Conservation (phyloP, 2,113 vertebrate genomes). For the Emydura subglobosa region DNA sequence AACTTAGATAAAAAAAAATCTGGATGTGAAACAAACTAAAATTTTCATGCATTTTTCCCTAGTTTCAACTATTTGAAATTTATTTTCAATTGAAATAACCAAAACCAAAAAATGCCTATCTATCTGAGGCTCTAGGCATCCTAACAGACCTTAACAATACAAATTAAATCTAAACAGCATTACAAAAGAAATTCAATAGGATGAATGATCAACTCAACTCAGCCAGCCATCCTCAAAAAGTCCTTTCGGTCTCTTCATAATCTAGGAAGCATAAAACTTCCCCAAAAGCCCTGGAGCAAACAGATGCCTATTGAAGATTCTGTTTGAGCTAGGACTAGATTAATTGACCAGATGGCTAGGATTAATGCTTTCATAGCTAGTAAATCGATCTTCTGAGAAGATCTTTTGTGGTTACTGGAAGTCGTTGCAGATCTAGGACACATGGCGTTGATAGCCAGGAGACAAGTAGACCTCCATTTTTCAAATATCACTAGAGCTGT, state of each 20-base stretch:
- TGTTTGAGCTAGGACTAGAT: background rate
- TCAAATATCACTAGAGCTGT: background rate
- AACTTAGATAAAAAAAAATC: background rate
- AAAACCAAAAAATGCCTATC: background rate
- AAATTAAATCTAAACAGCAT: background rate
- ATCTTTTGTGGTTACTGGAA: conserved; percentile 12
- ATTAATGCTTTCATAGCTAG: conserved; percentile 19
- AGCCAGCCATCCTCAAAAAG: background rate
- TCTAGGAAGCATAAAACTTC: background rate
- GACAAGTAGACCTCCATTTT: background rate
- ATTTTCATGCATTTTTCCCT: background rate
- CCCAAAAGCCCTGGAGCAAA: background rate
- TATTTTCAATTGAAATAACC: background rate
- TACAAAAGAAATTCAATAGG: background rate
- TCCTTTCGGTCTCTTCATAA: background rate
- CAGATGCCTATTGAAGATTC: background rate
- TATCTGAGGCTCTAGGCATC: background rate
- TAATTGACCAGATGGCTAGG: background rate
- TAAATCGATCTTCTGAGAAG: conserved; percentile 39
- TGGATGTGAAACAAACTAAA: background rate
- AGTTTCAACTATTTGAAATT: background rate
- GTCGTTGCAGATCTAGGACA: background rate
- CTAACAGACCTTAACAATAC: background rate
- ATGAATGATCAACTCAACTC: background rate
- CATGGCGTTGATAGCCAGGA: background rate